Evolutionary conservation across 2,888 invertebrate genomes (phyloP).

Genomic region (Andrena haemorrhoa): DNA sequence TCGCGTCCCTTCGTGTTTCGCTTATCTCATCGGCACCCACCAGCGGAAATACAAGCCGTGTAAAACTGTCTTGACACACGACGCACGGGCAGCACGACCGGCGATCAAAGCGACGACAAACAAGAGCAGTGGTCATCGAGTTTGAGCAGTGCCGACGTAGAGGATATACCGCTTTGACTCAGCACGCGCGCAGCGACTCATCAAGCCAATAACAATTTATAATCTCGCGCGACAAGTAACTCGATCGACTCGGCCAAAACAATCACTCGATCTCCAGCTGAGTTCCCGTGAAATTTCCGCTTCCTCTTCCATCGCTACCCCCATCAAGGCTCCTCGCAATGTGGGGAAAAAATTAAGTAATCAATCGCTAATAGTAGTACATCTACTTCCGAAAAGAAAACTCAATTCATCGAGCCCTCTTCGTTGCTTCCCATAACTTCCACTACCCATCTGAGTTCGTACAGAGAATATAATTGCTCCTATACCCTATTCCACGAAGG

Average conservation of each 20-base stretch:
- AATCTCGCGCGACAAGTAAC: conserved; percentile 50
- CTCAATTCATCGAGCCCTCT: background rate
- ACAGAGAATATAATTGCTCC: background rate
- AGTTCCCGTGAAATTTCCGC: conserved; percentile 18
- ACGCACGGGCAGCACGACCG: conserved; percentile 39
- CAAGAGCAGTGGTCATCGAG: conserved; percentile 57
- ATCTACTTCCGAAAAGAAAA: background rate
- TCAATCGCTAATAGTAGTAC: background rate
- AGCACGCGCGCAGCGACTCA: conserved; percentile 52
- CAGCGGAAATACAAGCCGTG: conserved; percentile 34
- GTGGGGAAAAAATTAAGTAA: too few relatives aligned
- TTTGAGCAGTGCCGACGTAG: conserved; percentile 37
- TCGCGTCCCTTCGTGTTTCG: conserved; percentile 14
- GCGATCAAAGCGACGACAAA: conserved; percentile 65
- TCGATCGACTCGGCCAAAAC: conserved; percentile 31
- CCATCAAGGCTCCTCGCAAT: too few relatives aligned
- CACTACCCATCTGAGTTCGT: background rate
- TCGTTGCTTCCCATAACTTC: background rate
- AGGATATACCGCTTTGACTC: conserved; percentile 51
- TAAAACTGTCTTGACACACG: conserved; percentile 50
- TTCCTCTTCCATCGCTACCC: conserved; percentile 3
- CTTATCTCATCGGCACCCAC: conserved; percentile 61
- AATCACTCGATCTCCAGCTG: conserved; percentile 19
- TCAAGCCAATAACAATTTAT: conserved; percentile 52
- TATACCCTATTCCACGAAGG: background rate